phyloP scores from a whole-genome alignment of 1,140 invertebrate species.

The Panagrolaimus sp. region DNA sequence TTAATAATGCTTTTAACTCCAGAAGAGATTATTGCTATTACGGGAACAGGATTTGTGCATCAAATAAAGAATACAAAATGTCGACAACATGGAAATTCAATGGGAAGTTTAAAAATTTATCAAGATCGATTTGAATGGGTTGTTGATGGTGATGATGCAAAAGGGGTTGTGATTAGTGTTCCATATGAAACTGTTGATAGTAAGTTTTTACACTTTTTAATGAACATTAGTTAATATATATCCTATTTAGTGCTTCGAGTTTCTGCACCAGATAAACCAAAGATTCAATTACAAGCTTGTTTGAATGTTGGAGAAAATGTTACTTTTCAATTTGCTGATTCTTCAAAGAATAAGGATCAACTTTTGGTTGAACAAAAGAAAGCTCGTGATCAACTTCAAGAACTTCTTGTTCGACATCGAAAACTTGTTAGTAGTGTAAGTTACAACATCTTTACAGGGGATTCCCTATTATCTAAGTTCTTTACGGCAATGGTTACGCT shows the following conservation, averaged over 20 bases:
- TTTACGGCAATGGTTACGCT: no score
- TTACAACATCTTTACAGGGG: conserved; percentile 91
- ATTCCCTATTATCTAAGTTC: conserved; percentile 24
- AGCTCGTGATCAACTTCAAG: conserved; percentile 84
- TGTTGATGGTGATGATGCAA: conserved; percentile 14
- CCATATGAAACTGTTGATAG: conserved; percentile 46
- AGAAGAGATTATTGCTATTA: conserved; percentile 1
- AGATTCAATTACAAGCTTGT: conserved; percentile 96
- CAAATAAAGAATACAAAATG: neutral
- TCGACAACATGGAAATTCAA: neutral
- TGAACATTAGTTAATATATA: conserved; percentile 11
- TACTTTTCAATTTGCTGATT: conserved; percentile 95
- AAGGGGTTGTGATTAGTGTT: conserved; percentile 24
- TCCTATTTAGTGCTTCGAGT: conserved; percentile 81
- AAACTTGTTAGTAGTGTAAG: conserved; percentile 75
- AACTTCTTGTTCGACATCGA: conserved; percentile 74
- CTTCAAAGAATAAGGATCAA: conserved; percentile 70
- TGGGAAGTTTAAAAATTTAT: conserved; percentile 41
- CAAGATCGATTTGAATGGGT: conserved; percentile 44
- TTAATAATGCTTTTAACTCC: neutral
- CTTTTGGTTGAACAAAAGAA: conserved; percentile 84
- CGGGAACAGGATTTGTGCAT: neutral
- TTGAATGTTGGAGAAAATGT: conserved; percentile 80
- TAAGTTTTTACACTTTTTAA: conserved; percentile 23
- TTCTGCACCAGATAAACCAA: conserved; percentile 91